A percentile compares a stretch with the other conserved stretches of the same genome.
phyloP scores from a whole-genome alignment of 2,113 vertebrate genomes.

The Agapornis roseicollis region DNA sequence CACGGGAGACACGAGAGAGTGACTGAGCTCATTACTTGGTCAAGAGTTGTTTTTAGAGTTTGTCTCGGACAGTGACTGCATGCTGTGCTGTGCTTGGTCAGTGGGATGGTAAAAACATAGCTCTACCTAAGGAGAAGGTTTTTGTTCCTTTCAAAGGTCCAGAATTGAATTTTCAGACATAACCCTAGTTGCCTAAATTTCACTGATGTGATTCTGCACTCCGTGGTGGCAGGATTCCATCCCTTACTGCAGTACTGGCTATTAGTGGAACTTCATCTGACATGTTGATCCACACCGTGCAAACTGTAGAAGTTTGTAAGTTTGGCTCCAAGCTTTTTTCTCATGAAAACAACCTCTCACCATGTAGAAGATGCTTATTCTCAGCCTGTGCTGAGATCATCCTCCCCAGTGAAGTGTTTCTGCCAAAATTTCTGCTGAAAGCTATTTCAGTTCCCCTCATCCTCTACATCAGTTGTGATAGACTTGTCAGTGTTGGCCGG shows the following conservation, averaged over 20 bases:
- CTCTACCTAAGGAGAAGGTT: background rate
- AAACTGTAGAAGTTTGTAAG: background rate
- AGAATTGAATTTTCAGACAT: background rate
- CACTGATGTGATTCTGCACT: background rate
- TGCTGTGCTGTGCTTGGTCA: background rate
- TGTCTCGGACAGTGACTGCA: background rate
- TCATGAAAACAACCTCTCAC: background rate
- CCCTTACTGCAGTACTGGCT: background rate
- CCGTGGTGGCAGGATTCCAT: background rate
- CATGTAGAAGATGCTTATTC: background rate
- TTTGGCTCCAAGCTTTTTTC: background rate
- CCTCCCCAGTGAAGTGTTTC: background rate
- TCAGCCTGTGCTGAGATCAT: background rate
- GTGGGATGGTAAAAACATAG: background rate
- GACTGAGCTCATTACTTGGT: background rate
- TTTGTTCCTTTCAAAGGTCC: background rate
- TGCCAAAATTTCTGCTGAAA: background rate
- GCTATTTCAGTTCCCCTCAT: background rate
- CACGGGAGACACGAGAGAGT: background rate
- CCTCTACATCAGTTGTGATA: background rate
- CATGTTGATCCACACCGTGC: background rate
- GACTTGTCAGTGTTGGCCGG: background rate
- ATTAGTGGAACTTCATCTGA: background rate
- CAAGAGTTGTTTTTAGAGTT: background rate
- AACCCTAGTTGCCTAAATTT: background rate